Evolutionary conservation across 2,888 invertebrate species (phyloP), one percentile per base, ranked within the genome.

Genomic region (Congeria kusceri): DNA sequence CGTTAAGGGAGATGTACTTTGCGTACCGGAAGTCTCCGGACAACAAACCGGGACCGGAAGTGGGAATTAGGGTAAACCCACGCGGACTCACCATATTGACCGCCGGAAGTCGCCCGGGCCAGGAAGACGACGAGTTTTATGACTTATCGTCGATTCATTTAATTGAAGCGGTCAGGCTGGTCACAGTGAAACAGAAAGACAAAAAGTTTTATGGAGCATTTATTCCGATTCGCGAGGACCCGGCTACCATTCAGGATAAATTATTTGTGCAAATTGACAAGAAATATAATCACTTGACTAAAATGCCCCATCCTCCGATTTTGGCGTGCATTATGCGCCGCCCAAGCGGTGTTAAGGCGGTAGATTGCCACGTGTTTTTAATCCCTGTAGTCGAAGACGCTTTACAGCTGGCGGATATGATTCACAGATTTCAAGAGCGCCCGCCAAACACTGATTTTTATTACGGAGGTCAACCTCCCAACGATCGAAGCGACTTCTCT

Each of bases 291-390:
- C 96, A 98, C 73, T 96, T 98, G 86, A 97, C 98, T 27, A 97
- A 98, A 86, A 96, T 97, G 71, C 96, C 97, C 85, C 99, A 99
- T 93, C 99, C 99, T 73, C 98, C 99, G 32, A 95, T 99, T 80
- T 98, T 99, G 94, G 98, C 99, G 56, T 98, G 98, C 89, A 99
- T 99, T 81, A 95, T 99, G 88, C 95, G 99, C 63, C 95, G 99
- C 85, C 99, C 98, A 61, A 97, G 97, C 64, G 99, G 99, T 68
- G 98, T 99, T 89, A 99, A 99, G 94, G 98, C 98, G 72, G 95
- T 99, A 83, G 99, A 99, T 94, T 99, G 99, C 94, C 99, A 99
- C 94, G 98, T 98, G 83, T 99, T 99, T 94, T 98, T 99, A 91
- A 98, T 89, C 79, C 88, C 89, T 46, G 84, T 77, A 11, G 77